phyloP scores from a whole-genome alignment of 1,140 invertebrate species.

The Hylaeus volcanicus region DNA sequence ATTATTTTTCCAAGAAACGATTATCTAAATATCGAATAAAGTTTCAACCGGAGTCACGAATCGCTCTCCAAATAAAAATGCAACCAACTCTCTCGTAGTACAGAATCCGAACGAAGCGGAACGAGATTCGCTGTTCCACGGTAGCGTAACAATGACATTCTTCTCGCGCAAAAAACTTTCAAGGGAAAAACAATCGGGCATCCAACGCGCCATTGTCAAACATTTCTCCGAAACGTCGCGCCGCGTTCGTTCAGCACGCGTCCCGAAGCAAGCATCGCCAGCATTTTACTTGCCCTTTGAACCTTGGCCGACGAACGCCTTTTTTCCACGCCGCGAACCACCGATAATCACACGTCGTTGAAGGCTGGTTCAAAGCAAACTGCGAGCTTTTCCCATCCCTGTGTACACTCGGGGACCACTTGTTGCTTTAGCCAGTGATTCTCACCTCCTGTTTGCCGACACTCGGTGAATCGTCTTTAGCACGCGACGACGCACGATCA shows the following conservation, averaged over 20 bases:
- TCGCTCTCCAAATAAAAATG: too few species aligned
- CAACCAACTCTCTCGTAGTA: too few species aligned
- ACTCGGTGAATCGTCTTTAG: slow-evolving; percentile 1
- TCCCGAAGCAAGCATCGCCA: background rate
- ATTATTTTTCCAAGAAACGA: too few species aligned
- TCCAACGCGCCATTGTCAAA: background rate
- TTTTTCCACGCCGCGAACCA: slow-evolving; percentile 2
- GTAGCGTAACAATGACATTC: background rate
- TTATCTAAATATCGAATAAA: too few species aligned
- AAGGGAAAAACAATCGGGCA: background rate
- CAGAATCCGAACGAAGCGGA: background rate
- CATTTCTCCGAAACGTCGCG: background rate
- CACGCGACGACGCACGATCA: background rate
- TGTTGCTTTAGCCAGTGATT: slow-evolving; percentile 51
- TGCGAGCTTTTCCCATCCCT: slow-evolving; percentile 36
- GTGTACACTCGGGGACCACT: slow-evolving; percentile 36
- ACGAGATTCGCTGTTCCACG: background rate
- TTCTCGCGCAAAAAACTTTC: background rate
- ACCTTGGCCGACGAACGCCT: background rate
- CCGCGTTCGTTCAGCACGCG: background rate
- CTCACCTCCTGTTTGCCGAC: slow-evolving; percentile 1
- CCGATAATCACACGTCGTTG: background rate
- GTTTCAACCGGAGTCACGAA: too few species aligned
- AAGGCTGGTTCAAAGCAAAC: slow-evolving; percentile 26
- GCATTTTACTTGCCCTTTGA: slow-evolving; percentile 35